Evolutionary conservation across 2,797 vertebrate species (phyloP).

Genomic region (Coreius guichenoti): DNA sequence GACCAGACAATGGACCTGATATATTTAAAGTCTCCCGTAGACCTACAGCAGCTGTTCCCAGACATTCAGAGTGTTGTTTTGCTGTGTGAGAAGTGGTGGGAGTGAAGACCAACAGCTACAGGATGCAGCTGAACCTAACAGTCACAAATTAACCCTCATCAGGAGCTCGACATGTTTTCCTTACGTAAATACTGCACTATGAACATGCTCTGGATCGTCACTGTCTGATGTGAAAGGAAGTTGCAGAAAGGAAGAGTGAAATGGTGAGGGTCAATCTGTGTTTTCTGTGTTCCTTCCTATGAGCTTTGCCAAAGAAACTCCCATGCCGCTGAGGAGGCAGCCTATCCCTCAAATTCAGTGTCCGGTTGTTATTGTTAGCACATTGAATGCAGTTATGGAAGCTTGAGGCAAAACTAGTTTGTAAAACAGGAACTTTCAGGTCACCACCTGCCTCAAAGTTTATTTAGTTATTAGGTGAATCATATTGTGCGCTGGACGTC

Average conservation of each 20-base stretch:
- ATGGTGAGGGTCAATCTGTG: not conserved
- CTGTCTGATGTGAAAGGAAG: constrained; percentile 52
- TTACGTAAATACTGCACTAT: not conserved
- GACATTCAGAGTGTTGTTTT: constrained; percentile 39
- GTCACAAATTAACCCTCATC: constrained; percentile 52
- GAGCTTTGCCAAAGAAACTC: constrained; percentile 30
- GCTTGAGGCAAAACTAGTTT: constrained; percentile 5
- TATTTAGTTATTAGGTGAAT: constrained; percentile 21
- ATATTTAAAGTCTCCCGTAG: constrained; percentile 41
- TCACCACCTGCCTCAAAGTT: not conserved
- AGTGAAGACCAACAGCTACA: constrained; percentile 50
- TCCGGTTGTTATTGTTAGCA: constrained; percentile 19
- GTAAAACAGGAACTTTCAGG: constrained; percentile 15
- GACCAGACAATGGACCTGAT: constrained; percentile 49
- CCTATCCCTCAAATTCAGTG: constrained; percentile 10
- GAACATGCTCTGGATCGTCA: constrained; percentile 20
- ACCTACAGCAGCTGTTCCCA: constrained; percentile 49
- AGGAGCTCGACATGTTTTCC: constrained; percentile 20
- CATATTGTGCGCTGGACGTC: constrained; percentile 38
- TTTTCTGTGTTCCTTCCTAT: constrained; percentile 19
- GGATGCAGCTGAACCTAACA: constrained; percentile 60
- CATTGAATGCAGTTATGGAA: not conserved
- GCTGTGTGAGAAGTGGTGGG: constrained; percentile 42
- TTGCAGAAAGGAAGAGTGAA: constrained; percentile 53
- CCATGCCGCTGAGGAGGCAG: constrained; percentile 34